Conservation (phyloP, 2,797 vertebrate species). For the Myotis planiceps region DNA sequence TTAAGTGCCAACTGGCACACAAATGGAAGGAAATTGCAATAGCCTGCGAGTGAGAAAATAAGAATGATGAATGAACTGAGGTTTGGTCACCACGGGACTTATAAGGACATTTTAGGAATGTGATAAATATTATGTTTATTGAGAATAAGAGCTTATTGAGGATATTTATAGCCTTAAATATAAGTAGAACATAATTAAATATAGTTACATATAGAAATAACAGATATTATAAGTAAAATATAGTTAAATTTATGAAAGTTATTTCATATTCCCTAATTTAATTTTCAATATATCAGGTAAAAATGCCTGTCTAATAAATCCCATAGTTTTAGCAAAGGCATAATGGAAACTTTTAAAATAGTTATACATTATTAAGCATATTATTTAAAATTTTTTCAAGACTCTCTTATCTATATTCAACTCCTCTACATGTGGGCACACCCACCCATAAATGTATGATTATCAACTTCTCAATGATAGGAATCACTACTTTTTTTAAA, state of each 20-base stretch:
- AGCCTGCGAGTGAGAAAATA: constrained; percentile 63
- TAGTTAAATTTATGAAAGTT: neutral
- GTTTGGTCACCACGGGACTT: neutral
- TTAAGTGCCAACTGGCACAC: constrained; percentile 52
- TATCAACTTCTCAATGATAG: neutral
- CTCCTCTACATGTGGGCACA: neutral
- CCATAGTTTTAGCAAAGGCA: neutral
- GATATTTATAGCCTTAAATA: constrained; percentile 35
- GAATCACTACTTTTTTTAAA: neutral
- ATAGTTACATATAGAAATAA: neutral
- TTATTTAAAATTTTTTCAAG: constrained; percentile 9
- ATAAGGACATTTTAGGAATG: neutral
- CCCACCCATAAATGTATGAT: neutral
- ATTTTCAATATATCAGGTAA: constrained; percentile 13
- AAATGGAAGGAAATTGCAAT: constrained; percentile 55
- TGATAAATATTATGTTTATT: neutral
- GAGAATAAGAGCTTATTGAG: neutral
- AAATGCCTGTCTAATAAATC: neutral
- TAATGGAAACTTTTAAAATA: constrained; percentile 44
- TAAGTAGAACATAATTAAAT: neutral
- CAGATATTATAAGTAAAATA: neutral
- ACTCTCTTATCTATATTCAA: constrained; percentile 36
- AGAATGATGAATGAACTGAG: constrained; percentile 51
- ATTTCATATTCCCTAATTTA: constrained; percentile 12
- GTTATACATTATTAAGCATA: constrained; percentile 20